Conservation (phyloP, 2,888 invertebrate genomes). For the Cyclophora albipunctata region DNA sequence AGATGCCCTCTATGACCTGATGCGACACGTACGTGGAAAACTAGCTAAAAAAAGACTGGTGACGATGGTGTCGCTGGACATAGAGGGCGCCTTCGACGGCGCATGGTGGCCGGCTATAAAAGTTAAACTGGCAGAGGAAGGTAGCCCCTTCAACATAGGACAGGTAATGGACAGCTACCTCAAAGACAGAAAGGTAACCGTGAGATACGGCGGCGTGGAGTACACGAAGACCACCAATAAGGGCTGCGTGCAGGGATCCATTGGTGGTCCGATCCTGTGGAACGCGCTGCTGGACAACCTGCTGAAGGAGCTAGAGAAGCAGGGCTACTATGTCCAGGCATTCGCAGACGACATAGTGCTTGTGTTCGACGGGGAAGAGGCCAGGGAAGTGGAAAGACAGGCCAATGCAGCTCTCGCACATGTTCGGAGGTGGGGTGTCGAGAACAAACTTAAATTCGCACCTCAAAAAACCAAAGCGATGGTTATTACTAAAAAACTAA, state of each 20-base stretch:
- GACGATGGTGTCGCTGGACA: slow-evolving; percentile 1
- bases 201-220: neutral
- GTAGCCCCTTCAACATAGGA: neutral
- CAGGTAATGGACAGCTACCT: neutral
- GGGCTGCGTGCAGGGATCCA: slow-evolving; percentile 6
- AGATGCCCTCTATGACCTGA: slow-evolving; percentile 4
- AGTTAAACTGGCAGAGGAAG: neutral
- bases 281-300: slow-evolving; percentile 6
- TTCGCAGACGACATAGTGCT: slow-evolving; percentile 5
- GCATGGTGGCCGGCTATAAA: slow-evolving; percentile 7
- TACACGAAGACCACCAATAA: neutral
- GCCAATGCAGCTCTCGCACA: neutral
- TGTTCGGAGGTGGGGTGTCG: neutral
- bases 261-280: slow-evolving; percentile 6
- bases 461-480: slow-evolving; percentile 3
- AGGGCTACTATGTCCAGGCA: slow-evolving; percentile 1
- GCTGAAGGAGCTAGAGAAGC: neutral
- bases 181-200: neutral
- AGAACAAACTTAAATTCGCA: slow-evolving; percentile 1
- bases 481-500: slow-evolving; percentile 1
- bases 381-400: neutral
- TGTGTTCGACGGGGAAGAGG: neutral
- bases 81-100: slow-evolving; percentile 7
- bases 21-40: neutral
- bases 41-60: too few species aligned